Evolutionary conservation across 2,888 invertebrate species (phyloP).

Genomic region (Carcina quercana): DNA sequence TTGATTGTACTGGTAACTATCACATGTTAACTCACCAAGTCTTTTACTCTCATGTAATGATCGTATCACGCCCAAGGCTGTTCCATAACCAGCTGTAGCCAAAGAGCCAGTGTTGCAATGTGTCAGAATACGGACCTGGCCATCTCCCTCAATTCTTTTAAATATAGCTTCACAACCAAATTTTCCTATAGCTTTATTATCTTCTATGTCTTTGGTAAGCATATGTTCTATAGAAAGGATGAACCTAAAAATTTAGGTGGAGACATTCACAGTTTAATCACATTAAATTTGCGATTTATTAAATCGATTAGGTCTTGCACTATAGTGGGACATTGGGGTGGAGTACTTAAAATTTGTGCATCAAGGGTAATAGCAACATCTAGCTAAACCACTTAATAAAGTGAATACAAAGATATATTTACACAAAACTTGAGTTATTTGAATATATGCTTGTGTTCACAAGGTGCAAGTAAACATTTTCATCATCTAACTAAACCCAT

Average conservation of each 20-base stretch:
- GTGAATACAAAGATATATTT: too few relatives aligned
- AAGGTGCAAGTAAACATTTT: too few relatives aligned
- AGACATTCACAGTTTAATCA: too few relatives aligned
- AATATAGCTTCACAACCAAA: slow-evolving; percentile 88
- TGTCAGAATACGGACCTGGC: slow-evolving; percentile 85
- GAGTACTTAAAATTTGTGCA: too few relatives aligned
- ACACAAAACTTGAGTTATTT: too few relatives aligned
- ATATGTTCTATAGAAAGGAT: slow-evolving; percentile 85
- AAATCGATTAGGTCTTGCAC: too few relatives aligned
- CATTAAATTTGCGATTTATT: too few relatives aligned
- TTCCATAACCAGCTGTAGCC: slow-evolving; percentile 97
- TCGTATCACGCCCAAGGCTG: slow-evolving; percentile 96
- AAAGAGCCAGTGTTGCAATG: slow-evolving; percentile 99
- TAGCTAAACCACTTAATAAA: too few relatives aligned
- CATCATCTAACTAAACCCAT: too few relatives aligned
- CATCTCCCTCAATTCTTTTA: slow-evolving; percentile 69
- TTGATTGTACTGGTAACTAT: not conserved
- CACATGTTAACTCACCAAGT: slow-evolving; percentile 81
- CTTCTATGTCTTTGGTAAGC: slow-evolving; percentile 88
- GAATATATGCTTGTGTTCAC: too few relatives aligned
- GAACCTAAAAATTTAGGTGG: slow-evolving; percentile 76
- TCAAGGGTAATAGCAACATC: too few relatives aligned
- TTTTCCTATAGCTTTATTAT: slow-evolving; percentile 90
- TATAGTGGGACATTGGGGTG: too few relatives aligned
- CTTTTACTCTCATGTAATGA: slow-evolving; percentile 81